Evolutionary conservation across 1,140 invertebrate genomes (phyloP).

Genomic region (Pantala flavescens): DNA sequence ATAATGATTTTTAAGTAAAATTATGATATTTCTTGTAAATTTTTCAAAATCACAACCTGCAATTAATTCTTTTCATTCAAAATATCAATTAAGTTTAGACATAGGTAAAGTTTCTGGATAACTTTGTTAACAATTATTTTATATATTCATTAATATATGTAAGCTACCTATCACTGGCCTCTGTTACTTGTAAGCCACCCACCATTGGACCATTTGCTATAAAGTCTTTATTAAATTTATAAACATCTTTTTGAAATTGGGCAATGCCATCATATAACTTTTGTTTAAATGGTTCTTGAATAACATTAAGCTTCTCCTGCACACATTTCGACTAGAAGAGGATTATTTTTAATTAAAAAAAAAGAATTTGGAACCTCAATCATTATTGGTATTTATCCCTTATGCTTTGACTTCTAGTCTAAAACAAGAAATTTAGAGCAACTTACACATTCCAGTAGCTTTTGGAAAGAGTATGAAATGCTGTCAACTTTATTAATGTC

Average conservation of each 20-base stretch:
- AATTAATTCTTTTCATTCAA: too few relatives aligned
- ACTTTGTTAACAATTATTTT: too few relatives aligned
- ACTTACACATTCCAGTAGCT: conserved; percentile 57
- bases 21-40: not conserved
- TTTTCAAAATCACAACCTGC: too few relatives aligned
- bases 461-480: conserved; percentile 62
- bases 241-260: conserved; percentile 53
- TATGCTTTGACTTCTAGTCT: not conserved
- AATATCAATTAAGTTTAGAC: too few relatives aligned
- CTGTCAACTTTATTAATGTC: conserved; percentile 69
- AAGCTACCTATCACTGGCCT: conserved; percentile 60
- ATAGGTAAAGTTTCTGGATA: too few relatives aligned
- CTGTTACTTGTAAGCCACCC: conserved; percentile 63
- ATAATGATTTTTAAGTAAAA: too few relatives aligned
- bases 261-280: conserved; percentile 60
- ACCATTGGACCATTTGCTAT: conserved; percentile 71
- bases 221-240: conserved; percentile 62
- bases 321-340: conserved; percentile 38
- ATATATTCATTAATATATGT: too few relatives aligned
- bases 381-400: too few relatives aligned
- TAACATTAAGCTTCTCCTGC: conserved; percentile 57
- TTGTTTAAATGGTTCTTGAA: conserved; percentile 62
- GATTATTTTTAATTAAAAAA: not conserved
- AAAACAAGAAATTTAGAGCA: not conserved
- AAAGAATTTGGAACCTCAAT: not conserved